Base-by-base conservation (phyloP, 2,888 invertebrate species). In the Hypomecis atomaria region DNA sequence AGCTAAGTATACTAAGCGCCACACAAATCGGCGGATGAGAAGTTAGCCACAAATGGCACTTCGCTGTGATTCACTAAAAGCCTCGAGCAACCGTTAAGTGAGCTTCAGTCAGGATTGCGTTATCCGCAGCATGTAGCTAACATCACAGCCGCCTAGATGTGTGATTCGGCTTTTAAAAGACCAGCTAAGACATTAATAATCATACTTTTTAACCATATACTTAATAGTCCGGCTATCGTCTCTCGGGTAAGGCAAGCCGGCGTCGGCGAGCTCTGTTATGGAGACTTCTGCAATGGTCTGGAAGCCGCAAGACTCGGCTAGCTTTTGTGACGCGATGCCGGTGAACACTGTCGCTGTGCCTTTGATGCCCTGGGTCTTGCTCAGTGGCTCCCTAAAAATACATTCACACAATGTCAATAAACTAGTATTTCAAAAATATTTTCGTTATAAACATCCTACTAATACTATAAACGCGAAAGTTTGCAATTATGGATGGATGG, bases 271-370 rank as follows among this genome's bases (percentile, higher is more conserved):
- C n/a, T 90, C 86, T 1, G 66, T 77, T 34, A 84, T 67, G 1
- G 82, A 62, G 0, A 79, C 67, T 0, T 80, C 79, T 0, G 74
- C 71, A 0, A 83, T 74, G 0, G 83, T 80, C 0, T 61, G 50
- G 74, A 87, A 90, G 0, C 88, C 90, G 11, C 78, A 78, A 0
- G 74, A 73, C 0, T 65, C 71, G 0, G 90, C 90, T 0, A 79
- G 74, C 44, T 77, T 84, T 71, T 90, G 90, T 0, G 90, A 86
- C 0, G 85, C 86, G 0, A 82, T 76, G 0, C 88, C 87, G 0
- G 86, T 85, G 77, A 91, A 91, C 0, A 89, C 74, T 0, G 89
- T 89, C 0, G 82, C 76, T 0, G 89, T 84, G 0, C 74, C 90
- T 53, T 74, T 78, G 2, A 90, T 66, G 0, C 87, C 88, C 7